These are phyloP conservation scores for Corythoichthys intestinalis DNA, from an alignment of 2,113 vertebrate genomes.

Conservation along the genomic window DNA sequence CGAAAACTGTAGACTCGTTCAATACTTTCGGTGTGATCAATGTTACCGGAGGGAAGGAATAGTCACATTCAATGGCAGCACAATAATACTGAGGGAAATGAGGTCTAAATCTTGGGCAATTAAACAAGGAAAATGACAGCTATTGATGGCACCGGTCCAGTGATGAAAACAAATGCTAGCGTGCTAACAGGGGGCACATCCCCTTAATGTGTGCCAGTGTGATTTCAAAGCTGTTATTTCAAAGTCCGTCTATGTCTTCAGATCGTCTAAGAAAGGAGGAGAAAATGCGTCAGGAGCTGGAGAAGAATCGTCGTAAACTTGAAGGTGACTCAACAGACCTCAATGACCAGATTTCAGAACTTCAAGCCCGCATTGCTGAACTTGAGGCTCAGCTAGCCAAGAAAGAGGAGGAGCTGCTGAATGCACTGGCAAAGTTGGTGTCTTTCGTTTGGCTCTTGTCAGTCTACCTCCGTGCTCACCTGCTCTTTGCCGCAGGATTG, in stretches of 20 bases:
- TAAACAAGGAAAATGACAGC: too few species aligned
- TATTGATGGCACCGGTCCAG: too few species aligned
- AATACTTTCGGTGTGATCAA: too few species aligned
- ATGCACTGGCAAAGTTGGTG: conserved; percentile 84
- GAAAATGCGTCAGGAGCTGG: conserved; percentile 89
- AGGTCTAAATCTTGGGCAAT: too few species aligned
- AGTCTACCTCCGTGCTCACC: background rate
- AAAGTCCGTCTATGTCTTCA: conserved; percentile 39
- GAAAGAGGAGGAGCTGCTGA: conserved; percentile 93
- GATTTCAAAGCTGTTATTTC: background rate
- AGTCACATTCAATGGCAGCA: too few species aligned
- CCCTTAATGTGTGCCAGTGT: background rate
- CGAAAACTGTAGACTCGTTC: too few species aligned
- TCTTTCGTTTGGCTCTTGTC: background rate
- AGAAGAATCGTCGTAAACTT: conserved; percentile 93
- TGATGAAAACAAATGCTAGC: too few species aligned
- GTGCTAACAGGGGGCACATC: too few species aligned
- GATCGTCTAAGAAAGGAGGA: conserved; percentile 92
- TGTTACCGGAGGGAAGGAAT: too few species aligned
- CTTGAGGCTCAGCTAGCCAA: conserved; percentile 91
- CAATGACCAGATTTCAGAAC: conserved; percentile 87
- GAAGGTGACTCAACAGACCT: conserved; percentile 92
- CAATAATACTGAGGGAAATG: too few species aligned
- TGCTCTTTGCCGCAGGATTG: conserved; percentile 73
- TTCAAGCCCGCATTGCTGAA: conserved; percentile 93